phyloP scores from a whole-genome alignment of 1,140 invertebrate genomes.

The Anthonomus grandis region DNA sequence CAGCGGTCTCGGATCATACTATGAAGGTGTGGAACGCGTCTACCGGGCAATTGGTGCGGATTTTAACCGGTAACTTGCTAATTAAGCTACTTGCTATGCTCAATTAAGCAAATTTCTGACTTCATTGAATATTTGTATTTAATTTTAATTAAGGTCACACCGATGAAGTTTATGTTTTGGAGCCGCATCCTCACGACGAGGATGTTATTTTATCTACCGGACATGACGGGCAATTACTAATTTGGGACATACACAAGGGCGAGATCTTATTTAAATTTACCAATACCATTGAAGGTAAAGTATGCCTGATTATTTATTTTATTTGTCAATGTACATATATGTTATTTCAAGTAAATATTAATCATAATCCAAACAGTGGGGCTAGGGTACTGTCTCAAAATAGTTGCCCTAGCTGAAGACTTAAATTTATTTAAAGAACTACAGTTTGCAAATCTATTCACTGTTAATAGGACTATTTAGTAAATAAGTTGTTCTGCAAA shows the following conservation, averaged over 20 bases:
- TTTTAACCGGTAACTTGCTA: constrained; percentile 56
- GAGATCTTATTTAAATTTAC: constrained; percentile 58
- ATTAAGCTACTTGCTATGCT: neutral
- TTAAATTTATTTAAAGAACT: neutral
- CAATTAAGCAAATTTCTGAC: neutral
- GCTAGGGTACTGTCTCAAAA: neutral
- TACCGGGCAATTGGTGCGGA: constrained; percentile 62
- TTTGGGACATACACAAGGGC: constrained; percentile 81
- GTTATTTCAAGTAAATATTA: too few species aligned
- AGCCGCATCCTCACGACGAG: constrained; percentile 86
- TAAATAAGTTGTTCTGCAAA: too few species aligned
- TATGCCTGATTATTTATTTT: too few species aligned
- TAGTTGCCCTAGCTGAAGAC: neutral
- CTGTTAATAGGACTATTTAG: too few species aligned
- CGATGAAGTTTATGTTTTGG: constrained; percentile 93
- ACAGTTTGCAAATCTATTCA: neutral
- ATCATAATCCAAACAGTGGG: neutral
- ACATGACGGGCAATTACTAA: constrained; percentile 89
- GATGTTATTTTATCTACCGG: constrained; percentile 83
- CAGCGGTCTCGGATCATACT: constrained; percentile 76
- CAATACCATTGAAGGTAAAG: constrained; percentile 68
- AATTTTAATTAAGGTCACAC: constrained; percentile 63
- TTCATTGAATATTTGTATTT: constrained; percentile 4
- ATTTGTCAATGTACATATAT: too few species aligned
- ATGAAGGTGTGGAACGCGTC: constrained; percentile 88